Evolutionary conservation across 2,113 vertebrate genomes (phyloP), one percentile per base, ranked within the genome.

Genomic region (Cephalopterus ornatus): DNA sequence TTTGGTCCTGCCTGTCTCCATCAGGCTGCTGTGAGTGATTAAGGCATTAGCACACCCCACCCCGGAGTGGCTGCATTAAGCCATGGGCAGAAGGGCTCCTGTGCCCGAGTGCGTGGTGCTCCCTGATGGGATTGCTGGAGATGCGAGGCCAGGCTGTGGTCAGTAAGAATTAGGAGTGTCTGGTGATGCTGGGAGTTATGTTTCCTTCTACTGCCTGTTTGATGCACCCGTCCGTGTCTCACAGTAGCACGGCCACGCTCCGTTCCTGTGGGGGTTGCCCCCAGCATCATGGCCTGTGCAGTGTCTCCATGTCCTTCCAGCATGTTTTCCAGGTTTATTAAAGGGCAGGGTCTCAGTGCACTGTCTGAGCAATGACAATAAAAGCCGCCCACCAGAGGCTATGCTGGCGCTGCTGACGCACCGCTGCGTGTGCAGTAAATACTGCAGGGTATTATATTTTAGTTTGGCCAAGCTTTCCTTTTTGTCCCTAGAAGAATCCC

Each of bases 271-370:
- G 2, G 4, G 1, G 6, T 35, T 44, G 8, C 67, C 47, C 10
- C 2, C 2, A 0, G 35, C 27, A 35, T 3, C 7, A 0, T 0
- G 4, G 18, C 59, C 67, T 32, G 50, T 3, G 0, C 26, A 5
- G 23, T 33, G 23, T 13, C 41, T 42, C 30, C 2, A 0, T 9
- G 28, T 16, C 42, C 46, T 70, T 39, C 37, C 52, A 39, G 39
- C 5, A 1, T 0, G 3, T 37, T 89, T 78, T 49, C 44, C 58
- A 52, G 59, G 10, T 52, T 61, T 27, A 24, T 3, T 20, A 30
- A 24, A 65, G 58, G 12, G 35, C 47, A 52, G 35, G 17, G 1
- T n/a, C 35, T 91, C 46, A 32, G 39, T 42, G 42, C 33, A 4
- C 49, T 8, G 1, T 4, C 56, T n/a, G 30, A 89, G 21, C 35